These are phyloP conservation scores for Wasmannia auropunctata DNA, from an alignment of 1,140 invertebrate species.

Conservation along the genomic window DNA sequence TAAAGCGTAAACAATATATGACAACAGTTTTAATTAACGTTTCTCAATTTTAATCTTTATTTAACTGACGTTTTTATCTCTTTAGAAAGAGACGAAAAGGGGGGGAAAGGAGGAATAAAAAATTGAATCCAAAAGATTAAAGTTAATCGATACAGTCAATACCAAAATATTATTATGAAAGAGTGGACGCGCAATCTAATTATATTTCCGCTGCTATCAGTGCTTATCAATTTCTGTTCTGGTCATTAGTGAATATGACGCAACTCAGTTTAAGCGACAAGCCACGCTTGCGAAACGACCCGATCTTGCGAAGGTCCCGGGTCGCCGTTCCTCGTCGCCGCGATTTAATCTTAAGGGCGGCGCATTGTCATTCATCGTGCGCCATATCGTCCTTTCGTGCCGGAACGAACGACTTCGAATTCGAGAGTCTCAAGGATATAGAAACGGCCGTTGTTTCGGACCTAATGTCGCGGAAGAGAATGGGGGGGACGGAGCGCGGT, in stretches of 20 bases:
- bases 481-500: conserved; percentile 33
- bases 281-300: conserved; percentile 12
- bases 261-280: conserved; percentile 32
- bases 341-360: conserved; percentile 55
- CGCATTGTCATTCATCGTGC: conserved; percentile 55
- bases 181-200: conserved; percentile 11
- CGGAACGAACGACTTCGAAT: conserved; percentile 58
- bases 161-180: conserved; percentile 15
- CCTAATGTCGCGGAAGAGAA: conserved; percentile 74
- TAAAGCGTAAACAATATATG: background rate
- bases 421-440: conserved; percentile 38
- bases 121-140: conserved; percentile 12
- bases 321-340: conserved; percentile 18
- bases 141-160: background rate
- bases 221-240: conserved; percentile 17
- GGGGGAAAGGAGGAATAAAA: background rate
- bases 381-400: conserved; percentile 50
- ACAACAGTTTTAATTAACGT: background rate
- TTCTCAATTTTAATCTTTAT: background rate
- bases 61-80: background rate
- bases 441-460: conserved; percentile 55
- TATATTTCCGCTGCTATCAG: conserved; percentile 22
- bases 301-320: conserved; percentile 19
- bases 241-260: background rate
- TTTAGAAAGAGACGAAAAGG: background rate